Base-by-base conservation (phyloP, 2,797 vertebrate species). In the Poecilia picta region DNA sequence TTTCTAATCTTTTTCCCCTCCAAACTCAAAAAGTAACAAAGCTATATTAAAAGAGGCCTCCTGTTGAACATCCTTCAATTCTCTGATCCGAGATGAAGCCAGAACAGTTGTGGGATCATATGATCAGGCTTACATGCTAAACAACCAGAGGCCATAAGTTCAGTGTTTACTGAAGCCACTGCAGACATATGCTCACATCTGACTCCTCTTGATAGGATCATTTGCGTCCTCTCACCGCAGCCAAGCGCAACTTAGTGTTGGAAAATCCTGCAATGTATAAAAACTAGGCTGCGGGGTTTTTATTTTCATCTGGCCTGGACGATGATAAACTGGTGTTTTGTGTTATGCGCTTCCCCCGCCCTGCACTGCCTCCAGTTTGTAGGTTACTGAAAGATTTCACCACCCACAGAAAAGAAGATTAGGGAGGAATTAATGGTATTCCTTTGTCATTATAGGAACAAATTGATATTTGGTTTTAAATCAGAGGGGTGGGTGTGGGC, bases 321-420 rank as follows among this genome's bases (percentile, higher is more conserved):
- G 85, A 94, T 91, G 92, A 95, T 90, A 92, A 92, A 91, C 89
- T 75, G 90, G 80, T 78, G 85, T 73, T 87, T 33, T 87, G 89
- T 89, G 86, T 93, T 91, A 91, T 90, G 91, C 84, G 75, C 77
- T 39, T 10, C 72, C 85, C 88, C 89, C 77, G 25, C 92, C 85
- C 88, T 43, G 82, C 72, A 83, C 85, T 86, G 90, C 89, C 83
- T 91, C 81, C 89, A 93, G 92, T 96, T 96, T 95, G 92, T 95
- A 94, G 96, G 95, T 95, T 96, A 95, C 90, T 86, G 94, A 95
- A 96, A 95, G 95, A 96, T 96, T 96, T 95, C 92, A 93, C 92
- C 94, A 92, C 93, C 92, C 91, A 89, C 91, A 92, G 91, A 92
- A 95, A 96, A 96, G 95, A 95, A 95, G 95, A 96, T 96, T 96